Percentiles rank a stretch among this genome's conserved stretches.
phyloP scores from a whole-genome alignment of 2,113 vertebrate species.

The Eptesicus fuscus region DNA sequence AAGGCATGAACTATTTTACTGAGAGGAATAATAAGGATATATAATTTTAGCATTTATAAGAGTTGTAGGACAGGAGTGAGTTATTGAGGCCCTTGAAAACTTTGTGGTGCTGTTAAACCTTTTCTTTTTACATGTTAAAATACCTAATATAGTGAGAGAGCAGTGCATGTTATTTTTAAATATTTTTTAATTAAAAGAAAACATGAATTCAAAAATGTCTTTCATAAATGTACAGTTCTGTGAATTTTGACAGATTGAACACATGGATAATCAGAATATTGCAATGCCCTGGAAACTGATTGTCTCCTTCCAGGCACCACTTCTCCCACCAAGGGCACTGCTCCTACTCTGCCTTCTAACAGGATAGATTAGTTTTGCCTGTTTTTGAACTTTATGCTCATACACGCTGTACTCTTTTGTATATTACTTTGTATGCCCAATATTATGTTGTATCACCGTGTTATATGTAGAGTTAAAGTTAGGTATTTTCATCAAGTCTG shows the following conservation, averaged over 20 bases:
- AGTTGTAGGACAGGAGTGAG: not conserved
- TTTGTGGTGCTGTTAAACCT: not conserved
- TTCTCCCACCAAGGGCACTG: not conserved
- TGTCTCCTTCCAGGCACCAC: not conserved
- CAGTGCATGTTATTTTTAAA: not conserved
- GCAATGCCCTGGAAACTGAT: not conserved
- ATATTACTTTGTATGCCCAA: not conserved
- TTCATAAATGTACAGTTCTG: not conserved
- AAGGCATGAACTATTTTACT: not conserved
- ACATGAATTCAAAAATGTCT: not conserved
- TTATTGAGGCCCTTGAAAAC: not conserved
- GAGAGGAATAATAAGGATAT: not conserved
- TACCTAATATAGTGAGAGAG: not conserved
- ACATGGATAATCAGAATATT: not conserved
- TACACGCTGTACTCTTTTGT: not conserved
- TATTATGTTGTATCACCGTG: not conserved
- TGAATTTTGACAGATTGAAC: not conserved
- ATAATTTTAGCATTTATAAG: not conserved
- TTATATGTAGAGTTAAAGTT: not conserved
- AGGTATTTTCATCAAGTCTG: not conserved
- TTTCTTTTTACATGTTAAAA: not conserved
- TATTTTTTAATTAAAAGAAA: not conserved
- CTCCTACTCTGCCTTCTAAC: not conserved
- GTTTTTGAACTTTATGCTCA: not conserved
- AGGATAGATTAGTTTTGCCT: not conserved